phyloP scores from a whole-genome alignment of 1,140 invertebrate genomes.

The Rhynchophorus ferrugineus region DNA sequence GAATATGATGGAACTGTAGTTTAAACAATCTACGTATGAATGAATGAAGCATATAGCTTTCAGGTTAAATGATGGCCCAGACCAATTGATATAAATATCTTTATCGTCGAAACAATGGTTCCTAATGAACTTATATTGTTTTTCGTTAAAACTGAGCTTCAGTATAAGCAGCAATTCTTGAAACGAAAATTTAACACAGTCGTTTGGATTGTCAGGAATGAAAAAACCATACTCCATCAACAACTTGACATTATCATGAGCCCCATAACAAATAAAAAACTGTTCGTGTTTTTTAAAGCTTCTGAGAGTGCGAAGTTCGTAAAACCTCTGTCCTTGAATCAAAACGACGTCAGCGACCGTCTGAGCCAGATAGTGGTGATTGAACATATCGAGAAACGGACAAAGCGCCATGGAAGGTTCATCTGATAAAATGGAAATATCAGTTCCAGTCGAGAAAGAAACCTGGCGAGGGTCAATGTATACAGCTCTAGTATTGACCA shows the following conservation, averaged over 20 bases:
- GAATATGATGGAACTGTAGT: slow-evolving; percentile 29
- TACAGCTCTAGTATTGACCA: slow-evolving; percentile 70
- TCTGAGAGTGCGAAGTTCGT: slow-evolving; percentile 47
- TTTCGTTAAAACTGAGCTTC: slow-evolving; percentile 32
- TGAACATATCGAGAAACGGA: slow-evolving; percentile 73
- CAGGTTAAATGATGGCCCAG: background rate
- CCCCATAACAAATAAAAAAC: slow-evolving; percentile 71
- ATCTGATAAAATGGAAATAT: slow-evolving; percentile 37
- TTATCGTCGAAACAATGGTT: slow-evolving; percentile 42
- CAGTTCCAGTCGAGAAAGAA: slow-evolving; percentile 18
- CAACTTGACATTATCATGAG: slow-evolving; percentile 59
- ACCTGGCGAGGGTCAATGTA: slow-evolving; percentile 41
- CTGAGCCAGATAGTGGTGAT: slow-evolving; percentile 54
- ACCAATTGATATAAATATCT: slow-evolving; percentile 6
- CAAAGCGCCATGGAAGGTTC: slow-evolving; percentile 59
- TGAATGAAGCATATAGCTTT: slow-evolving; percentile 40
- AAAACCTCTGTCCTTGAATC: slow-evolving; percentile 40
- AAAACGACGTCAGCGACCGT: slow-evolving; percentile 45
- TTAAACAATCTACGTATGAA: slow-evolving; percentile 18
- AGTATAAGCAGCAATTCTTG: slow-evolving; percentile 42
- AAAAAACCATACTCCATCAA: slow-evolving; percentile 71
- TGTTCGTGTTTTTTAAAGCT: slow-evolving; percentile 49
- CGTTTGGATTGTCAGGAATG: slow-evolving; percentile 52
- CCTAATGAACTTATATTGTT: slow-evolving; percentile 46
- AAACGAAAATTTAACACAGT: slow-evolving; percentile 48